Evolutionary conservation across 1,140 invertebrate genomes (phyloP), one percentile per base, ranked within the genome.

Genomic region (Drosophila pseudoobscura): DNA sequence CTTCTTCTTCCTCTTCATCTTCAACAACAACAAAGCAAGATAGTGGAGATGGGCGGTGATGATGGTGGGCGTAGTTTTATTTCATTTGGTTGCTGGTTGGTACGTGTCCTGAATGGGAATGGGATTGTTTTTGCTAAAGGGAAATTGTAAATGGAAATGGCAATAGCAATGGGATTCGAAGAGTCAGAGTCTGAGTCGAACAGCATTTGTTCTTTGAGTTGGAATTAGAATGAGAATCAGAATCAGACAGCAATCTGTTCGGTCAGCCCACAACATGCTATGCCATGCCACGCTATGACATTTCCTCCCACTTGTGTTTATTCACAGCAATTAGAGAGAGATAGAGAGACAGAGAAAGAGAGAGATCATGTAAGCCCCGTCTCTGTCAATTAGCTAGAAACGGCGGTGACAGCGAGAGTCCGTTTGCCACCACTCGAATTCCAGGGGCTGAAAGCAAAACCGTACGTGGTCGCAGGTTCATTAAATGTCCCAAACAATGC

Each of bases 41-140:
- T 1, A 29, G 29, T 2, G 29, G 29, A 7, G 29, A 29, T 29
- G 26, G 29, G 6, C 1, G 29, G 24, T 73, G 20, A 52, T 53
- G 49, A 45, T 50, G 50, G 39, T 66, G 80, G 80, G 73, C 77
- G 73, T 87, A 85, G 80, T 85, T 87, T 80, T 84, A 85, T 85
- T 85, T 85, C 69, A 85, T 87, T 87, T 66, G 57, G 60, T 68
- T 43, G 58, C 78, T 20, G 20, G 20, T 20, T 20, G 20, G 58
- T 85, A 85, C 80, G 80, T 85, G 80, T 55, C 39, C 17, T 52
- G 77, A 63, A 69, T 79, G 29, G 44, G 8, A 54, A 54, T 62
- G 50, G 43, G 51, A n/a, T 29, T 53, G 39, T 41, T 31, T 39
- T 13, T 17, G 9, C 51, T 22, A 9, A 35, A 50, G 22, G 15